Percentiles rank a stretch among this genome's conserved stretches.
Evolutionary conservation across 2,888 invertebrate species (phyloP).

Genomic region (Patella depressa): DNA sequence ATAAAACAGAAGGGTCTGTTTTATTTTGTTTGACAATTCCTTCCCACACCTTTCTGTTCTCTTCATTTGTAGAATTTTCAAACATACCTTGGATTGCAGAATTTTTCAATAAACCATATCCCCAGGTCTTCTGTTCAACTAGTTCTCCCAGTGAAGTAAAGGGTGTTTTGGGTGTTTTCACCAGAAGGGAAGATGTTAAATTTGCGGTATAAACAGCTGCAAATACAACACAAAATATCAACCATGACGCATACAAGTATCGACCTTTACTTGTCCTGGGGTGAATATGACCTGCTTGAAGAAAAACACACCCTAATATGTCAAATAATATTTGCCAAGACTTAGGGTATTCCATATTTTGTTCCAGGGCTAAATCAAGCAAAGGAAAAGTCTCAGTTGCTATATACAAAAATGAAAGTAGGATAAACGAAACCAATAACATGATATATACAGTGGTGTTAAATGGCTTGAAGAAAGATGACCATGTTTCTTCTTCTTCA

Average conservation of each 20-base stretch:
- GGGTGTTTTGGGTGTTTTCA: not conserved
- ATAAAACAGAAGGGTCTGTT: not conserved
- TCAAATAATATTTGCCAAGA: slow-evolving; percentile 1
- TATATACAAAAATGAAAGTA: slow-evolving; percentile 1
- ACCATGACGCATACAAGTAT: slow-evolving; percentile 15
- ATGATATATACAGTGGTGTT: not conserved
- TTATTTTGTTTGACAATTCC: not conserved
- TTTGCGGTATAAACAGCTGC: slow-evolving; percentile 16
- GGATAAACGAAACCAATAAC: not conserved
- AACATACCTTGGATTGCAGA: not conserved
- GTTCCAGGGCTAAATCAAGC: not conserved
- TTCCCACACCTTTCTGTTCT: not conserved
- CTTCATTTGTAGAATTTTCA: not conserved
- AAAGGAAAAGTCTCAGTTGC: not conserved
- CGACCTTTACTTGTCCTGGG: slow-evolving; percentile 13
- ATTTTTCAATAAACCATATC: not conserved
- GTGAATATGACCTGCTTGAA: not conserved
- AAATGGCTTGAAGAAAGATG: not conserved
- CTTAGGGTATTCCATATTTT: not conserved
- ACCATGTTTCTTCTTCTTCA: not conserved
- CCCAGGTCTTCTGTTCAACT: not conserved
- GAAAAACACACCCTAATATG: slow-evolving; percentile 7
- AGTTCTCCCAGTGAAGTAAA: not conserved
- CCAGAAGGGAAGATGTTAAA: not conserved
- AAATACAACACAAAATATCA: slow-evolving; percentile 19